phyloP scores from a whole-genome alignment of 2,797 vertebrate genomes.

The Mionectes olivaceus region DNA sequence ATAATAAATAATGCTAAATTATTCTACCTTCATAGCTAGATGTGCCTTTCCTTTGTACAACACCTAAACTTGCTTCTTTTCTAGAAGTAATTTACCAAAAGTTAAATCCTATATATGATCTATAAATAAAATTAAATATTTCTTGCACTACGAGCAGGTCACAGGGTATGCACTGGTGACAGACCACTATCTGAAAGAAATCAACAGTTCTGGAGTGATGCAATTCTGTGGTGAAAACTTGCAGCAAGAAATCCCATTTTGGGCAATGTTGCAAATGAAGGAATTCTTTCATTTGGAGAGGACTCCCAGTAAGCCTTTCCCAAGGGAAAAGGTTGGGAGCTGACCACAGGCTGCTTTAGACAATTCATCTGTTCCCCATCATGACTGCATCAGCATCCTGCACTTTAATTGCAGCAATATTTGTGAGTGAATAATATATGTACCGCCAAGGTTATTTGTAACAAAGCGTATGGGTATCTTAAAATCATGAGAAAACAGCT shows the following conservation, averaged over 20 bases:
- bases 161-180: neutral
- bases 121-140: neutral
- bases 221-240: neutral
- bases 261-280: neutral
- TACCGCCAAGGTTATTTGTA: neutral
- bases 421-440: neutral
- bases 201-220: neutral
- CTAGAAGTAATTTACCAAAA: neutral
- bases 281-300: neutral
- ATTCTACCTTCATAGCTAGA: neutral
- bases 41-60: neutral
- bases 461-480: neutral
- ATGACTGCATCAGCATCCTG: neutral
- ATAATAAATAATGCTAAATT: neutral
- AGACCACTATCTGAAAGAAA: neutral
- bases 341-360: neutral
- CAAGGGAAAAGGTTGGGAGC: neutral
- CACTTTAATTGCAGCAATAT: neutral
- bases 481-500: neutral
- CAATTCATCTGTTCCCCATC: neutral
- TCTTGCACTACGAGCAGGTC: neutral
- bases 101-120: neutral
- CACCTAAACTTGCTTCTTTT: neutral
- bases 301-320: neutral
- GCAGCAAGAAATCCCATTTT: neutral